Evolutionary conservation across 2,888 invertebrate species (phyloP).

Genomic region (Mythimna ferrago): DNA sequence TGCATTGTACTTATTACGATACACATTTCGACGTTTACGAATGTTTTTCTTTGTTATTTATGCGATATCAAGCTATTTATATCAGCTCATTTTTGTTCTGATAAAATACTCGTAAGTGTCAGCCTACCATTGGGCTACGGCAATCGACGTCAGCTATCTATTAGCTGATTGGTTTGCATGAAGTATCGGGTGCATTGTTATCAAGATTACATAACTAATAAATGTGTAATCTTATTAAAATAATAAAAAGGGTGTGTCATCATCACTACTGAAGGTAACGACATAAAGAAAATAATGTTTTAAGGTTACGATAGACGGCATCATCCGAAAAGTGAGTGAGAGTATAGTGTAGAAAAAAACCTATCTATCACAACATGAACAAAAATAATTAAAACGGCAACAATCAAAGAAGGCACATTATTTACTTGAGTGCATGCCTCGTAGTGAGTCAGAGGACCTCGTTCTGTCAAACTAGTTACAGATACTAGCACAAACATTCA

Average conservation of each 20-base stretch:
- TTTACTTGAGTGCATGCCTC: constrained; percentile 15
- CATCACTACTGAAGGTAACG: not conserved
- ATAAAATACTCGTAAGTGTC: constrained; percentile 14
- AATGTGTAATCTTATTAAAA: not conserved
- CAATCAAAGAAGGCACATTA: not conserved
- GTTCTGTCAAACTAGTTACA: constrained; percentile 50
- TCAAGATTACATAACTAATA: not conserved
- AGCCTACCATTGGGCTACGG: not conserved
- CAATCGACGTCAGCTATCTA: not conserved
- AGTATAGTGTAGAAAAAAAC: not conserved
- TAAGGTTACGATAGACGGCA: not conserved
- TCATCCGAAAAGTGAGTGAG: no score
- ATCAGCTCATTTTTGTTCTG: constrained; percentile 6
- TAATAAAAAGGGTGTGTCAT: not conserved
- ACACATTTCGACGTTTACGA: not conserved
- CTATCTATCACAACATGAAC: constrained; percentile 9
- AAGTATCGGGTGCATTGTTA: not conserved
- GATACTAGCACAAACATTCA: constrained; percentile 37
- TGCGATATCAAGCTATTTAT: not conserved
- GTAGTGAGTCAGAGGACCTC: constrained; percentile 44
- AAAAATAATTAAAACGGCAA: constrained; percentile 8
- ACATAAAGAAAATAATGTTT: no score
- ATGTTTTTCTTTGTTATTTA: constrained; percentile 6
- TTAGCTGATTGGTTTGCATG: not conserved
- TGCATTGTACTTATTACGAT: not conserved